These are phyloP conservation scores for Lapara coniferarum DNA, from an alignment of 2,888 invertebrate genomes.

Conservation along the genomic window DNA sequence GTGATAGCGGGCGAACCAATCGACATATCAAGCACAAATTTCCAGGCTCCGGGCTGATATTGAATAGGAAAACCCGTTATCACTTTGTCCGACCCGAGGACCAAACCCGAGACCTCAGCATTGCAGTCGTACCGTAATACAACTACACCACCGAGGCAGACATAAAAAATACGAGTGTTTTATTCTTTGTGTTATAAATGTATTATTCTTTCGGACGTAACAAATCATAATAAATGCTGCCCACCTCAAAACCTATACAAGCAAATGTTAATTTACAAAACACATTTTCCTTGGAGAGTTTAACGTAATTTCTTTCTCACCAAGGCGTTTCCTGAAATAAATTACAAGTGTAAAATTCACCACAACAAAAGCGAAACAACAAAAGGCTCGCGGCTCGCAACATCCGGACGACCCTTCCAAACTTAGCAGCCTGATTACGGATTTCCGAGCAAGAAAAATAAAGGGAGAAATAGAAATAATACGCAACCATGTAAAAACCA, in stretches of 20 bases:
- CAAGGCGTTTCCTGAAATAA: constrained; percentile 83
- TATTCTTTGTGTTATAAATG: background rate
- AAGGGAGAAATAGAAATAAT: constrained; percentile 73
- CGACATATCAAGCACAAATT: no score
- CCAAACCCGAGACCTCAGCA: no score
- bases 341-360: constrained; percentile 84
- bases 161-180: no score
- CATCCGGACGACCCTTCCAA: constrained; percentile 83
- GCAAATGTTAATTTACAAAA: constrained; percentile 79
- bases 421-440: constrained; percentile 83
- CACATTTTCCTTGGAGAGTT: constrained; percentile 81
- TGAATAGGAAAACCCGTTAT: no score
- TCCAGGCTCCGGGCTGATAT: no score
- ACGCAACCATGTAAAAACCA: constrained; percentile 56
- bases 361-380: constrained; percentile 82
- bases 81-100: no score
- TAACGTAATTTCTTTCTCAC: constrained; percentile 81
- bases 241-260: constrained; percentile 62
- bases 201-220: constrained; percentile 32
- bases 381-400: constrained; percentile 82
- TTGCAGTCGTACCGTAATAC: no score
- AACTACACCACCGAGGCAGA: no score
- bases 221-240: constrained; percentile 52
- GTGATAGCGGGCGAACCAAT: no score
- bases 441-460: constrained; percentile 80